Evolutionary conservation across 2,113 vertebrate species (phyloP), one percentile per base, ranked within the genome.

Genomic region (Festucalex cinctus): DNA sequence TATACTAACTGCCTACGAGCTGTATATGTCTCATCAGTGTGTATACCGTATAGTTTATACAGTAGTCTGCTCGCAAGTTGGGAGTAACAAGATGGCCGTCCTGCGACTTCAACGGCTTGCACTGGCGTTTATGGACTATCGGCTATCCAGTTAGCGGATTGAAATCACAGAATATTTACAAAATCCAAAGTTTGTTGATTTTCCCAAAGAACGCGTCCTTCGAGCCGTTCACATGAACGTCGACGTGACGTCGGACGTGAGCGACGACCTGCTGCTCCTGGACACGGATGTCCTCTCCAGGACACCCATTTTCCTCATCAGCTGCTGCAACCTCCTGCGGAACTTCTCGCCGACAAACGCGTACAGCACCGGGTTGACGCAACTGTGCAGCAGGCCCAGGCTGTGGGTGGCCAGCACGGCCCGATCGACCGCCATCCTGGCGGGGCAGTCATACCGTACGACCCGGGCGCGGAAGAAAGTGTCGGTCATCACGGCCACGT

Each of bases 261-360:
- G 0, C 0, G 88, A 90, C 19, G 82, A 88, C 65, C 83, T 75
- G 79, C 83, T 88, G 43, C 13, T 39, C 57, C 81, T 74, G 0
- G 76, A 14, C n/a, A 16, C 9, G 0, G 79, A 37, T 0, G 36
- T 2, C 19, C 77, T 80, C 53, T 82, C 67, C 3, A 61, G 0
- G 2, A 86, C 0, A 0, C 86, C 73, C 6, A n/a, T 20, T 59
- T 76, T 88, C 49, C 35, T 46, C 64, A 90, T 36, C 0, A 85
- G 24, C 44, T 85, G 77, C n/a, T 0, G 0, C 37, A 90, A 35
- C 58, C 70, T 84, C 22, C 2, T 65, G 14, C 89, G 67, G 79
- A 93, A 93, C 67, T 91, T 92, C 72, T 88, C 80, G 0, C 92
- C 89, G 8, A 92, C 84, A 9, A 92, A 92, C 1, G 89, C 91